Percentiles rank a stretch among this genome's conserved stretches.
These are phyloP conservation scores for Pelodiscus sinensis DNA, from an alignment of 2,113 vertebrate species.

Conservation along the genomic window DNA sequence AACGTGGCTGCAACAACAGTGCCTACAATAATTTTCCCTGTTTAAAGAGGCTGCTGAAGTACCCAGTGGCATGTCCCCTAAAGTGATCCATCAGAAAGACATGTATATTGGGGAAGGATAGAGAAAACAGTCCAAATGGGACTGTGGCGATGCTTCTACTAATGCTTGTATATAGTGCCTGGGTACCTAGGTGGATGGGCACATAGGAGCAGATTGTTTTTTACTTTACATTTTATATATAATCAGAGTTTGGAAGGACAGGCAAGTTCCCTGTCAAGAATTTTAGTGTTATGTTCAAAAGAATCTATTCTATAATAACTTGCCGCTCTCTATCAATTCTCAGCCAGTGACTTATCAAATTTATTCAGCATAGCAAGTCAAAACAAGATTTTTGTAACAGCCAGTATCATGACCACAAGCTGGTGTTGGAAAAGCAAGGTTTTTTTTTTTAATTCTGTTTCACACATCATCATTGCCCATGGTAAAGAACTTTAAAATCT, in stretches of 20 bases:
- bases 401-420: not conserved
- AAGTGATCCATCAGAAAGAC: not conserved
- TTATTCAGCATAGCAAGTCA: conserved; percentile 42
- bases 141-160: not conserved
- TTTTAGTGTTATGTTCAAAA: conserved; percentile 31
- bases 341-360: conserved; percentile 33
- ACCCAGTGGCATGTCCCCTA: not conserved
- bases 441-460: not conserved
- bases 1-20: not conserved
- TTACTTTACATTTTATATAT: not conserved
- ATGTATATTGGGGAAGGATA: not conserved
- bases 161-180: accelerated
- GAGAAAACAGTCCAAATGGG: not conserved
- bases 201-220: not conserved
- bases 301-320: conserved; percentile 40
- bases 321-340: conserved; percentile 34
- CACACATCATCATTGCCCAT: conserved; percentile 23
- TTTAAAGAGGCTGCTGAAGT: not conserved
- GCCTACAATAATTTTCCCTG: not conserved
- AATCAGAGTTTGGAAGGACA: conserved; percentile 1
- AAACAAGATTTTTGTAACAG: conserved; percentile 19
- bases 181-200: not conserved
- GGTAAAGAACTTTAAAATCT: conserved; percentile 32
- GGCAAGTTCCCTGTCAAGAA: not conserved
- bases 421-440: conserved; percentile 45